A percentile compares a stretch with the other conserved stretches of the same genome.
Conservation (phyloP, 2,797 vertebrate species). For the Mormyrus hasselquistii region DNA sequence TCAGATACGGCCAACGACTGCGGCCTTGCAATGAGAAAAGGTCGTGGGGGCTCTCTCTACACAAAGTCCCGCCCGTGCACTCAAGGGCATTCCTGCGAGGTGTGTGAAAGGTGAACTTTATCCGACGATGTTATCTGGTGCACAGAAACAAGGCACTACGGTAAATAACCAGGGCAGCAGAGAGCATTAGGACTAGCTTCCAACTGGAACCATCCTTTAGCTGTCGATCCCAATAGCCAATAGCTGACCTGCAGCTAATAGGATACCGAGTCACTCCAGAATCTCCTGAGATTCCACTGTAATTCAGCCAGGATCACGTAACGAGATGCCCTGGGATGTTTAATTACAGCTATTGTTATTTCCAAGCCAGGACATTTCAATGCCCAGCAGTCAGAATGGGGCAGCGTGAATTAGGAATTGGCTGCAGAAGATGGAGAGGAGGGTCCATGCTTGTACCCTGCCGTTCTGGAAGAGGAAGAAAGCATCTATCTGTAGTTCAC, state of each 20-base stretch:
- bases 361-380: background rate
- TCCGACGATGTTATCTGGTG: background rate
- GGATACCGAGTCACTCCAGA: background rate
- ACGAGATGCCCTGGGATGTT: background rate
- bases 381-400: background rate
- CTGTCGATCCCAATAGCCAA: background rate
- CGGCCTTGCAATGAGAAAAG: background rate
- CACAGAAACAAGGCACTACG: background rate
- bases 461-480: conserved; percentile 40
- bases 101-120: background rate
- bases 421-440: conserved; percentile 40
- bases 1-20: background rate
- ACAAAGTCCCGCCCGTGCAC: background rate
- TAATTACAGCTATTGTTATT: background rate
- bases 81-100: background rate
- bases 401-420: conserved; percentile 14
- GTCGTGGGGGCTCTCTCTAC: background rate
- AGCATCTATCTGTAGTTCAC: conserved; percentile 57
- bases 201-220: background rate
- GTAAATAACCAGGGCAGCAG: background rate
- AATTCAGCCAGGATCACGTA: background rate
- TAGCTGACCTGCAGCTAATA: background rate
- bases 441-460: conserved; percentile 44
- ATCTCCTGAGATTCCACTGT: background rate
- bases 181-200: background rate